Evolutionary conservation across 2,113 vertebrate genomes (phyloP).

Genomic region (Furnarius figulus): DNA sequence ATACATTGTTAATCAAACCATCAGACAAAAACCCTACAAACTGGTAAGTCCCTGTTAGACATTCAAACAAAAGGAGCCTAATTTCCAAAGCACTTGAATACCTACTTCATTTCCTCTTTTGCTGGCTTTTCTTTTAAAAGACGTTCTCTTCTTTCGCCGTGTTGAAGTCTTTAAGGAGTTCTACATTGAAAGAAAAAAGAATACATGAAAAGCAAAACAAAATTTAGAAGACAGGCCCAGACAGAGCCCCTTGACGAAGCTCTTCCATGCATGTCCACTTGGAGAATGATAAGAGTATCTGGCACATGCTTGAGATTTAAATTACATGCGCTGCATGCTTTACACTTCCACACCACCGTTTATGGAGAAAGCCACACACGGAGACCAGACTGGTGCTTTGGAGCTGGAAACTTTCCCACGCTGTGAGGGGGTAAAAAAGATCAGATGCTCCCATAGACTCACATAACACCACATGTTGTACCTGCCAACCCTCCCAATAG

Average conservation of each 20-base stretch:
- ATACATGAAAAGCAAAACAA: slow-evolving; percentile 62
- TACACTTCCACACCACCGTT: slow-evolving; percentile 82
- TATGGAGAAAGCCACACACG: slow-evolving; percentile 84
- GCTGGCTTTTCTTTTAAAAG: slow-evolving; percentile 96
- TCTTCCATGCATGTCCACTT: slow-evolving; percentile 74
- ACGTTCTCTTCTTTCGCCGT: slow-evolving; percentile 95
- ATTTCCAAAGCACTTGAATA: slow-evolving; percentile 17
- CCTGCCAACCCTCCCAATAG: slow-evolving; percentile 86
- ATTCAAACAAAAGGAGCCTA: background rate
- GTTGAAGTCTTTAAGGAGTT: slow-evolving; percentile 89
- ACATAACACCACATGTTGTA: slow-evolving; percentile 84
- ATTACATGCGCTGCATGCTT: slow-evolving; percentile 81
- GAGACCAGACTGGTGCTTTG: slow-evolving; percentile 79
- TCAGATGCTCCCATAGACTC: slow-evolving; percentile 80
- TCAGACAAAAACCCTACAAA: background rate
- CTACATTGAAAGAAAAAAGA: slow-evolving; percentile 59
- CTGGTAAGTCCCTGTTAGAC: background rate
- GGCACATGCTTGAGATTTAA: slow-evolving; percentile 74
- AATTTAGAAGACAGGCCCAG: slow-evolving; percentile 33
- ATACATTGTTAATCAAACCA: background rate
- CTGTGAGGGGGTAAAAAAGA: slow-evolving; percentile 73
- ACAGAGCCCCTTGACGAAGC: slow-evolving; percentile 3
- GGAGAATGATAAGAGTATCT: slow-evolving; percentile 66
- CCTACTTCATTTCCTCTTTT: slow-evolving; percentile 94
- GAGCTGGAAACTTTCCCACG: slow-evolving; percentile 74